phyloP scores from a whole-genome alignment of 2,113 vertebrate genomes.

The Rhinogobius similis region DNA sequence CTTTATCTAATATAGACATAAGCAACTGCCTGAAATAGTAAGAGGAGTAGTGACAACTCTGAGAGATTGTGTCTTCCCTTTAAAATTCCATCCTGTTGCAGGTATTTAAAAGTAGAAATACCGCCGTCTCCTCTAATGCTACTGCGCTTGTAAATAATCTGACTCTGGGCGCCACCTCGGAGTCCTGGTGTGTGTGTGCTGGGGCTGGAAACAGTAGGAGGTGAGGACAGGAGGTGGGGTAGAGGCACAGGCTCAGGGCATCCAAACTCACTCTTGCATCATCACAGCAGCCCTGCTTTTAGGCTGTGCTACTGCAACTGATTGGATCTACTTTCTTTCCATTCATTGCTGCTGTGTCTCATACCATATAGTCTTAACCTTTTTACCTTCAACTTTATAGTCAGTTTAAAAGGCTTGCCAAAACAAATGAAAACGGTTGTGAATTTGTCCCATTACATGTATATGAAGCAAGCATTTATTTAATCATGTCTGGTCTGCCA shows the following conservation, averaged over 20 bases:
- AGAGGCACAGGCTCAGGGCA: constrained; percentile 22
- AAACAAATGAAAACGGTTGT: constrained; percentile 10
- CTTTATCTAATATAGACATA: constrained; percentile 1
- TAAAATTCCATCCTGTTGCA: constrained; percentile 67
- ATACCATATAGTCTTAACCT: neutral
- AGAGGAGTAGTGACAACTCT: constrained; percentile 32
- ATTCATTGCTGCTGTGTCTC: neutral
- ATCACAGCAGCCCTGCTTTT: constrained; percentile 40
- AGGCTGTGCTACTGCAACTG: constrained; percentile 4
- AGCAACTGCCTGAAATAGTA: neutral
- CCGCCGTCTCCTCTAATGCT: constrained; percentile 77
- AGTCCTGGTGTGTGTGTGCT: constrained; percentile 59
- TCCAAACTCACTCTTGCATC: constrained; percentile 64
- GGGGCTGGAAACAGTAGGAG: constrained; percentile 54
- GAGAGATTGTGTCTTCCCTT: constrained; percentile 61
- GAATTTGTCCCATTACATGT: constrained; percentile 36
- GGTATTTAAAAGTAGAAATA: constrained; percentile 76
- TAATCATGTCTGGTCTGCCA: constrained; percentile 41
- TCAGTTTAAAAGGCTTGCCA: constrained; percentile 12
- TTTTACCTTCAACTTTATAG: neutral
- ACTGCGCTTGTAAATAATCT: constrained; percentile 80
- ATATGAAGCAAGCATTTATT: constrained; percentile 29
- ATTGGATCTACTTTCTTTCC: constrained; percentile 1
- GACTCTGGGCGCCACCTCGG: constrained; percentile 80
- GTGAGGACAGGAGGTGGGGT: constrained; percentile 31